Conservation (phyloP, 1,140 invertebrate genomes). For the Stegodyphus dumicola region DNA sequence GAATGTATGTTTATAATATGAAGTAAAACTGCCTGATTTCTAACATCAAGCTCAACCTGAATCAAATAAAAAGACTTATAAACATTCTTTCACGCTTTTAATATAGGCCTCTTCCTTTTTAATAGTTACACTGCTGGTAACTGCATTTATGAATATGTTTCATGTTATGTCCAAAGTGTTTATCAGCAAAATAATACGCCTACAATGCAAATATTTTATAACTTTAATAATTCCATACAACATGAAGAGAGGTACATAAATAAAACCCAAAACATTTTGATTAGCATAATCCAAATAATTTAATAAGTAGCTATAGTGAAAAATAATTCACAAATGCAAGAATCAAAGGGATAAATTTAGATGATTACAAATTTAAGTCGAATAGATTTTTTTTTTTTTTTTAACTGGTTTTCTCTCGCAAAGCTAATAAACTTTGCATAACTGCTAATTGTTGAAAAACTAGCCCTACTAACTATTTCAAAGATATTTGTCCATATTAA, state of each 20-base stretch:
- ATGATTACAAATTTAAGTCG: not conserved
- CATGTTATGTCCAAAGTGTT: not conserved
- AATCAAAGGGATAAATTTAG: not conserved
- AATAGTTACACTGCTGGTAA: too few species aligned
- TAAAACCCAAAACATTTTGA: slow-evolving; percentile 31
- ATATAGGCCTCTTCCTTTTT: too few species aligned
- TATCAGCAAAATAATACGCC: slow-evolving; percentile 7
- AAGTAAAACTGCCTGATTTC: too few species aligned
- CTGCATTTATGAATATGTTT: too few species aligned
- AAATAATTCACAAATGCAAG: not conserved
- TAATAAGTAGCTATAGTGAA: slow-evolving; percentile 16
- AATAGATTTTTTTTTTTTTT: not conserved
- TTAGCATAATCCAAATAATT: slow-evolving; percentile 15
- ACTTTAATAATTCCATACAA: slow-evolving; percentile 51
- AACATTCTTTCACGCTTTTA: too few species aligned
- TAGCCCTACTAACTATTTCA: not conserved
- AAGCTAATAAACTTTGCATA: not conserved
- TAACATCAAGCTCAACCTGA: too few species aligned
- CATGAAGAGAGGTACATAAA: slow-evolving; percentile 39
- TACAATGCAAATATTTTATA: slow-evolving; percentile 46
- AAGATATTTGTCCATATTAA: not conserved
- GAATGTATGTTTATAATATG: too few species aligned
- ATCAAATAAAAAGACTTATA: too few species aligned
- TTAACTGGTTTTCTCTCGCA: not conserved
- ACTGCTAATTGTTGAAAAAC: not conserved